Percentiles rank a stretch among this genome's conserved stretches.
Evolutionary conservation across 1,140 invertebrate species (phyloP).

Genomic region (Trachelipus rathkii): DNA sequence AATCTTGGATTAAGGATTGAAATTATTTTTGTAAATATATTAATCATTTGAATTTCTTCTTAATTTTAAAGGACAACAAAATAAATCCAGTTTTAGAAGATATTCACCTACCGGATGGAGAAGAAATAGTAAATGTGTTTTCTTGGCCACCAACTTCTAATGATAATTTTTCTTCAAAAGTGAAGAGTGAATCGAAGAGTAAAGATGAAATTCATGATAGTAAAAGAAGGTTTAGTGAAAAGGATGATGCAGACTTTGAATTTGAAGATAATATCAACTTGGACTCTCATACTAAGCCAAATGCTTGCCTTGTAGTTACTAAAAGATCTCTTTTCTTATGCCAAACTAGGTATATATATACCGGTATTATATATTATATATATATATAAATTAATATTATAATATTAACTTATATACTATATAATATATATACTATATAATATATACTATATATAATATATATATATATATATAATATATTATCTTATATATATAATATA

Average conservation of each 20-base stretch:
- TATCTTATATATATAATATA: no score
- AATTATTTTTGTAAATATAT: no score
- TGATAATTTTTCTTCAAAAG: constrained; percentile 17
- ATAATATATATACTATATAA: no score
- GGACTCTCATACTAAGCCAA: constrained; percentile 47
- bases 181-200: constrained; percentile 2
- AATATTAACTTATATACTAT: no score
- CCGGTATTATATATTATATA: no score
- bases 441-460: no score
- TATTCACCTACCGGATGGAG: constrained; percentile 49
- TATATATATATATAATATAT: no score
- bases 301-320: constrained; percentile 67
- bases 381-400: no score
- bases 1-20: no score
- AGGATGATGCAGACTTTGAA: neutral
- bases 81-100: constrained; percentile 50
- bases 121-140: constrained; percentile 48
- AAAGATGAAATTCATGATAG: neutral
- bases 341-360: constrained; percentile 56
- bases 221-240: constrained; percentile 22
- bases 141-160: constrained; percentile 46
- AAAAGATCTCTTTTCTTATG: constrained; percentile 65
- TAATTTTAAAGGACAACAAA: constrained; percentile 49
- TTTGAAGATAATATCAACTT: constrained; percentile 18
- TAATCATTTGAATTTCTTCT: neutral